Percentiles rank a stretch among this genome's conserved stretches.
These are phyloP conservation scores for Phataginus tricuspis DNA, from an alignment of 2,797 vertebrate genomes.

Conservation along the genomic window DNA sequence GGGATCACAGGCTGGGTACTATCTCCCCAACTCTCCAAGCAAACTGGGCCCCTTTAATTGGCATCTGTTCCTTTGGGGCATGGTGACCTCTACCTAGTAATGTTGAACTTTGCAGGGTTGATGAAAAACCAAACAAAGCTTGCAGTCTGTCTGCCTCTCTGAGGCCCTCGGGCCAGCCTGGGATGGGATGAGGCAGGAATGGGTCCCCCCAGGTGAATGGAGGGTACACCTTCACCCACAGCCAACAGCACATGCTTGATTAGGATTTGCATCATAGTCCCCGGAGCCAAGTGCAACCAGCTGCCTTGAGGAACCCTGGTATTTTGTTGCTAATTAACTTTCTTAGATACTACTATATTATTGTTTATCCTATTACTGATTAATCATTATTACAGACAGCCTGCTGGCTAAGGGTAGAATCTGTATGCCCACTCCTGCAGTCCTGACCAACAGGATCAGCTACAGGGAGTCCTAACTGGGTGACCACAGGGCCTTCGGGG, in stretches of 20 bases:
- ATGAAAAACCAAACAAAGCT: neutral
- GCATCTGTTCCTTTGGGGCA: neutral
- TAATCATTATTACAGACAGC: neutral
- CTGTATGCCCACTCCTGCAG: neutral
- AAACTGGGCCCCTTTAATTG: slow-evolving; percentile 48
- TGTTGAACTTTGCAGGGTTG: neutral
- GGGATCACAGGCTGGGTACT: slow-evolving; percentile 25
- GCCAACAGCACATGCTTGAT: slow-evolving; percentile 60
- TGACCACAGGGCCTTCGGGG: neutral
- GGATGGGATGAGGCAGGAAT: neutral
- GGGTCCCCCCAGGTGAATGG: neutral
- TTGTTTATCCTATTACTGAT: neutral
- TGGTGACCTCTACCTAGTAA: neutral
- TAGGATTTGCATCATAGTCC: slow-evolving; percentile 62
- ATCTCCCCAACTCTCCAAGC: neutral
- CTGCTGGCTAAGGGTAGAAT: neutral
- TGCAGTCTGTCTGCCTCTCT: neutral
- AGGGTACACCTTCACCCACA: neutral
- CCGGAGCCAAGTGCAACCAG: slow-evolving; percentile 58
- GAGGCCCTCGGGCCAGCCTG: neutral
- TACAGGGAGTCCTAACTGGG: neutral
- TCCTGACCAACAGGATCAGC: neutral
- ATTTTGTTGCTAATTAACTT: slow-evolving; percentile 77
- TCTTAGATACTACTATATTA: slow-evolving; percentile 34
- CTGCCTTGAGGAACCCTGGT: slow-evolving; percentile 64